Conservation (phyloP, 1,140 invertebrate genomes). For the Trachymyrmex cornetzi region DNA sequence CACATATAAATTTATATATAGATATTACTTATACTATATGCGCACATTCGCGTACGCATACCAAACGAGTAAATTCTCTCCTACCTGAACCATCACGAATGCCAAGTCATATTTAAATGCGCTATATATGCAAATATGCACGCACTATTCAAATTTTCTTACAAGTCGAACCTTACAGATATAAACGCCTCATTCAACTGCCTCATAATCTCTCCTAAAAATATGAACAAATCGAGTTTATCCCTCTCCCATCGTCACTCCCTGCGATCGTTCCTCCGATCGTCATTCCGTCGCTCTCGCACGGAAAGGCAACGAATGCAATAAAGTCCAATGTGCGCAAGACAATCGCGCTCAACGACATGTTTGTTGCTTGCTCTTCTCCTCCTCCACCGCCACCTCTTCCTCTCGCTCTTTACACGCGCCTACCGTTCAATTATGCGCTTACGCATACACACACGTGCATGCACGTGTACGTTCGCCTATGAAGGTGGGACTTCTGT, state of each 20-base stretch:
- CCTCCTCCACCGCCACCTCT: background rate
- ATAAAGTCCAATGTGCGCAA: conserved; percentile 69
- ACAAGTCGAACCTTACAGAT: background rate
- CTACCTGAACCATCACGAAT: background rate
- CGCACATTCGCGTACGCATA: background rate
- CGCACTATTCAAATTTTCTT: background rate
- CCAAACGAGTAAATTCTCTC: background rate
- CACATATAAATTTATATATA: background rate
- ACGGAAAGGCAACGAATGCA: conserved; percentile 59
- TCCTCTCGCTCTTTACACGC: conserved; percentile 13
- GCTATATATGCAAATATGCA: background rate
- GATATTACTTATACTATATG: background rate
- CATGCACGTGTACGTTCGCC: background rate
- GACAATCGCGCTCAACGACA: conserved; percentile 38
- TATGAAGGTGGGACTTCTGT: background rate
- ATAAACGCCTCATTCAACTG: background rate
- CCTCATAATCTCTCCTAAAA: background rate
- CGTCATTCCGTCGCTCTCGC: conserved; percentile 1
- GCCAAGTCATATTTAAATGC: background rate
- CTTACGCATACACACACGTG: background rate
- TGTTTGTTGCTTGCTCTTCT: conserved; percentile 49
- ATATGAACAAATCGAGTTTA: conserved; percentile 28
- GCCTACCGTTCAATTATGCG: conserved; percentile 50
- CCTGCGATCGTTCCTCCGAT: background rate
- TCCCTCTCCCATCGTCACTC: background rate